phyloP scores from a whole-genome alignment of 1,140 invertebrate genomes.

The Pachypeltis micranthus region DNA sequence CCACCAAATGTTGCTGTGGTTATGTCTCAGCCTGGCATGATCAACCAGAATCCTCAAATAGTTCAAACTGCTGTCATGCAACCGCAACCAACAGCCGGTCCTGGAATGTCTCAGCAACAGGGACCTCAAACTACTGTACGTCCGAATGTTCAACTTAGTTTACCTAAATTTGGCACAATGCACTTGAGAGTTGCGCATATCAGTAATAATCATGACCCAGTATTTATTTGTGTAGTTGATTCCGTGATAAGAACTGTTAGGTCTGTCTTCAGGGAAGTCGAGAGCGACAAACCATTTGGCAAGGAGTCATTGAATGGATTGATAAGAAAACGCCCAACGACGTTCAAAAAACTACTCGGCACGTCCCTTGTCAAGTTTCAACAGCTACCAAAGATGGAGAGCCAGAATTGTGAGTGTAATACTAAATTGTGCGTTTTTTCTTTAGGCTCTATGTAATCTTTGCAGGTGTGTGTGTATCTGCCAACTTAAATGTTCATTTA shows the following conservation, averaged over 20 bases:
- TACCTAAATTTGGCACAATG: not conserved
- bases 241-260: too few species aligned
- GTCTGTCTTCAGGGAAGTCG: conserved; percentile 28
- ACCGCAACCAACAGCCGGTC: not conserved
- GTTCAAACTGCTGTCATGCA: conserved; percentile 1
- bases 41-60: conserved; percentile 3
- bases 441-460: too few species aligned
- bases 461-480: too few species aligned
- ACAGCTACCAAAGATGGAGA: conserved; percentile 67
- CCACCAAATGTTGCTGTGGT: not conserved
- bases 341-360: conserved; percentile 58
- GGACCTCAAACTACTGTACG: conserved; percentile 6
- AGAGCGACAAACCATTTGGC: conserved; percentile 67
- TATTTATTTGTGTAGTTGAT: too few species aligned
- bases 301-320: conserved; percentile 78
- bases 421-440: not conserved
- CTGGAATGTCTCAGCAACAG: conserved; percentile 8
- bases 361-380: conserved; percentile 72
- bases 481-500: too few species aligned
- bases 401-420: conserved; percentile 57
- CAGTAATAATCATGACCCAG: too few species aligned
- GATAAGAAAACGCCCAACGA: conserved; percentile 66
- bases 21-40: conserved; percentile 7
- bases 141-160: not conserved
- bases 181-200: too few species aligned